Evolutionary conservation across 2,797 vertebrate genomes (phyloP).

Genomic region (Sebastiscus tertius): DNA sequence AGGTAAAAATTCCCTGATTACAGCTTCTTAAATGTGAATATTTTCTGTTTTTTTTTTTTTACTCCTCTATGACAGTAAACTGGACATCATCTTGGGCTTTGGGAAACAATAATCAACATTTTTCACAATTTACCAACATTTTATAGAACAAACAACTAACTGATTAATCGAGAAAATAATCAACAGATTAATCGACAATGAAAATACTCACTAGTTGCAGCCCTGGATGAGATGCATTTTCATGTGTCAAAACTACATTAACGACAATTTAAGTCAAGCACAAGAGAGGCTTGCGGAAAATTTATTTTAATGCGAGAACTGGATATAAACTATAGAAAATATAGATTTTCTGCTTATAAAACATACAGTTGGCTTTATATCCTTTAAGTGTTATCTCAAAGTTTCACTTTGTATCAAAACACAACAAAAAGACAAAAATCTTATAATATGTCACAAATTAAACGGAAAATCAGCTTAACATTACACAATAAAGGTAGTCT

Average conservation of each 20-base stretch:
- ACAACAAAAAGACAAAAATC: constrained; percentile 83
- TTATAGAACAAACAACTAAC: no score
- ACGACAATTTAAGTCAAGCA: constrained; percentile 43
- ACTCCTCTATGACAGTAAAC: no score
- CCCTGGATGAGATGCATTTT: not conserved
- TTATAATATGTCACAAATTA: constrained; percentile 35
- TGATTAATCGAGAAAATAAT: no score
- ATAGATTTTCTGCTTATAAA: constrained; percentile 82
- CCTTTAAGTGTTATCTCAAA: constrained; percentile 35
- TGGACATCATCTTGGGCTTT: no score
- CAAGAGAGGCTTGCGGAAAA: constrained; percentile 83
- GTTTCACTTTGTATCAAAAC: constrained; percentile 80
- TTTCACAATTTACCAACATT: no score
- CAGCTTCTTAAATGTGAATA: no score
- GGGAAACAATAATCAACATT: no score
- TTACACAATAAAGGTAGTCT: constrained; percentile 83
- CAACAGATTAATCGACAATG: no score
- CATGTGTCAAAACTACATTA: not conserved
- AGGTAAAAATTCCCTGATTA: no score
- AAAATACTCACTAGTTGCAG: no score
- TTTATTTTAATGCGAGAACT: constrained; percentile 94
- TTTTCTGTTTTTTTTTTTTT: no score
- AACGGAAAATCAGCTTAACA: constrained; percentile 83
- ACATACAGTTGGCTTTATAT: constrained; percentile 70
- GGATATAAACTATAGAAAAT: constrained; percentile 88